phyloP scores from a whole-genome alignment of 2,888 invertebrate genomes.

The Lepidochrysops patricia region DNA sequence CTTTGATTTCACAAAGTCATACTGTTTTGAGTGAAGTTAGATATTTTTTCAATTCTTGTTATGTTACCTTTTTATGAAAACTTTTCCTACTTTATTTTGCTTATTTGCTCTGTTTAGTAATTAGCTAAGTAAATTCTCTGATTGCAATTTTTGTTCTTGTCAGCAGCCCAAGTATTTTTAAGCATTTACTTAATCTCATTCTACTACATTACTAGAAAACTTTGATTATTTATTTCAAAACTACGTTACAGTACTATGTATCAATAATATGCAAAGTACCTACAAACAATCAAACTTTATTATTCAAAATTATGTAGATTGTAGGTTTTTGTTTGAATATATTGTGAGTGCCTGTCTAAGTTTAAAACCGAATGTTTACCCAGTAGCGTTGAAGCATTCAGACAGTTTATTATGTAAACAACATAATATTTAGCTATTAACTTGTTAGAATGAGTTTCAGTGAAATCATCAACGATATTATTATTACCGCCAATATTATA shows the following conservation, averaged over 20 bases:
- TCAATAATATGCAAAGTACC: too few relatives aligned
- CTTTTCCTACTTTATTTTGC: background rate
- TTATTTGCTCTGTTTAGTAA: too few relatives aligned
- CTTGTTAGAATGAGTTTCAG: background rate
- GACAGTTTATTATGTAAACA: conserved; percentile 3
- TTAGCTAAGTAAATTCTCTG: too few relatives aligned
- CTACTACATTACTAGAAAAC: too few relatives aligned
- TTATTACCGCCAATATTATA: too few relatives aligned
- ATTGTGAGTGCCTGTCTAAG: background rate
- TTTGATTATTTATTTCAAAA: too few relatives aligned
- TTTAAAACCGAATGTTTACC: background rate
- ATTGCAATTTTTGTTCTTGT: too few relatives aligned
- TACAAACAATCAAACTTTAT: background rate
- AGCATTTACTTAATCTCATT: too few relatives aligned
- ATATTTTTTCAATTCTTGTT: background rate
- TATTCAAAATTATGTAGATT: background rate
- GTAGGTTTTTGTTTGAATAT: background rate
- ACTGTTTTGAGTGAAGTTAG: background rate
- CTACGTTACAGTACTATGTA: too few relatives aligned
- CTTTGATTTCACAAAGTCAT: background rate
- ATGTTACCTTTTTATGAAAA: background rate
- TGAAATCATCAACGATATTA: background rate
- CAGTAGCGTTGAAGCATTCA: background rate
- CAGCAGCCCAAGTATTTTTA: too few relatives aligned
- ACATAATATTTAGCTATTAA: background rate